Percentiles rank a stretch among this genome's conserved stretches.
These are phyloP conservation scores for Andrena trimmerana DNA, from an alignment of 2,888 invertebrate genomes.

Conservation along the genomic window DNA sequence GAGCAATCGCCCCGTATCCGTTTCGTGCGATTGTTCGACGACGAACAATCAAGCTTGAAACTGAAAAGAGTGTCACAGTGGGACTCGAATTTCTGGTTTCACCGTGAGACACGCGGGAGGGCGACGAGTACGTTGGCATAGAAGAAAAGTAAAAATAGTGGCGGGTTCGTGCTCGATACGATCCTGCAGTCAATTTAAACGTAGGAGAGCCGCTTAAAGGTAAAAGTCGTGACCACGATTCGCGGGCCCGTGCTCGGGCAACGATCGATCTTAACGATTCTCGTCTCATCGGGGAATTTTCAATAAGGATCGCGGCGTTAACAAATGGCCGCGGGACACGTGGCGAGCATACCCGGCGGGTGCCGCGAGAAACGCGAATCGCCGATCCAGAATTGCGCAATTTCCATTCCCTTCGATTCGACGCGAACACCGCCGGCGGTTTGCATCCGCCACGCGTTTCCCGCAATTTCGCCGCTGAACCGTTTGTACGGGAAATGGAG, in stretches of 20 bases:
- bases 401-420: conserved; percentile 25
- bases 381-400: conserved; percentile 43
- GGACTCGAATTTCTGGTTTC: background rate
- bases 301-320: conserved; percentile 37
- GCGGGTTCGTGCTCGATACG: background rate
- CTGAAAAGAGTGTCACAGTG: too few relatives aligned
- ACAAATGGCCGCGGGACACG: conserved; percentile 14
- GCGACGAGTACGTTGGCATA: background rate
- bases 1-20: too few relatives aligned
- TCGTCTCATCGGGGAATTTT: conserved; percentile 25
- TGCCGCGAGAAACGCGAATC: conserved; percentile 33
- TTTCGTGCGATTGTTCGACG: too few relatives aligned
- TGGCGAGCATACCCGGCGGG: conserved; percentile 7
- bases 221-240: conserved; percentile 40
- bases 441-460: conserved; percentile 5
- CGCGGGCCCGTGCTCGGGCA: conserved; percentile 1
- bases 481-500: conserved; percentile 16
- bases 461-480: conserved; percentile 23
- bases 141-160: background rate
- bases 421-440: conserved; percentile 4
- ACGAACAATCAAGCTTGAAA: too few relatives aligned
- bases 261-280: conserved; percentile 16
- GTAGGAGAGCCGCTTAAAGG: conserved; percentile 33
- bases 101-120: background rate
- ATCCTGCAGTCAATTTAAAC: conserved; percentile 25